Conservation (phyloP, 2,113 vertebrate genomes). For the Spea bombifrons region DNA sequence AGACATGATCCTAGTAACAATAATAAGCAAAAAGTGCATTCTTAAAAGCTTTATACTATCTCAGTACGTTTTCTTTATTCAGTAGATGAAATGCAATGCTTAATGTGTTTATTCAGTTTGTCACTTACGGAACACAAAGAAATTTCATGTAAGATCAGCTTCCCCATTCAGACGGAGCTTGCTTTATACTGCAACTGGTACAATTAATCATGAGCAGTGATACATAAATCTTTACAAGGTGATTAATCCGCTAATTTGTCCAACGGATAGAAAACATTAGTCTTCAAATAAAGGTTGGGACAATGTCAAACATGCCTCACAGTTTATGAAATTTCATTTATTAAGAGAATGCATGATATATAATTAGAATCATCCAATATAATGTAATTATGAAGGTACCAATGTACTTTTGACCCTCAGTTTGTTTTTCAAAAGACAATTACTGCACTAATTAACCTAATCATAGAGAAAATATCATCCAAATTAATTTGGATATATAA, state of each 20-base stretch:
- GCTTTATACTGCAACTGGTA: conserved; percentile 9
- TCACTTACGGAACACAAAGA: background rate
- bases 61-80: background rate
- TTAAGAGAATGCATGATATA: conserved; percentile 7
- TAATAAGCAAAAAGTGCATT: too few relatives aligned
- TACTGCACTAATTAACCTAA: conserved; percentile 23
- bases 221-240: conserved; percentile 40
- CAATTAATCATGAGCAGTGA: conserved; percentile 41
- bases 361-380: conserved; percentile 6
- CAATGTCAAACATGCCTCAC: conserved; percentile 36
- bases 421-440: conserved; percentile 4
- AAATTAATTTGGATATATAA: too few relatives aligned
- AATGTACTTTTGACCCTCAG: conserved; percentile 3
- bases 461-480: background rate
- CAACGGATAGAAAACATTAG: conserved; percentile 42
- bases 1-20: too few relatives aligned
- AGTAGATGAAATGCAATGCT: conserved; percentile 8
- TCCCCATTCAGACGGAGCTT: conserved; percentile 18
- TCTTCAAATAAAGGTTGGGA: conserved; percentile 41
- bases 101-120: conserved; percentile 1
- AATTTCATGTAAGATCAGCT: conserved; percentile 11
- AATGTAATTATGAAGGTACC: conserved; percentile 17
- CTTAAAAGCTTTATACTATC: background rate
- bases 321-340: conserved; percentile 24
- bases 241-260: conserved; percentile 47